Evolutionary conservation across 2,113 vertebrate genomes (phyloP).

Genomic region (Pangasianodon hypophthalmus): DNA sequence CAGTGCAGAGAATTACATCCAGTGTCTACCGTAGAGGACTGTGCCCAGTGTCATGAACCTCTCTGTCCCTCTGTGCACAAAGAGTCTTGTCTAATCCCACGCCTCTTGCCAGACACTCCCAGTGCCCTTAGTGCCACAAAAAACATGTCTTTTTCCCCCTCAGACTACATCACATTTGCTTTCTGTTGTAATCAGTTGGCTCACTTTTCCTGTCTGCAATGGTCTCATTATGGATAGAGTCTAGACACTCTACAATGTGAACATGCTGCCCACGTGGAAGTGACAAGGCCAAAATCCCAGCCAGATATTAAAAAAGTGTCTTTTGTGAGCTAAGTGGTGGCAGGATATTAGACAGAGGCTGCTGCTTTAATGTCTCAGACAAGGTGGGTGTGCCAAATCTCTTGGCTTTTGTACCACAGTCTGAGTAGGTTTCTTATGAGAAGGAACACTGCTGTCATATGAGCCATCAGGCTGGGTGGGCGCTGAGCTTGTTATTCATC

Average conservation of each 20-base stretch:
- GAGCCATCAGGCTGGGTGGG: conserved; percentile 21
- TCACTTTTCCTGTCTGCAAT: conserved; percentile 48
- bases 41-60: background rate
- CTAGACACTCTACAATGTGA: conserved; percentile 48
- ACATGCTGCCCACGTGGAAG: conserved; percentile 23
- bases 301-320: conserved; percentile 45
- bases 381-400: conserved; percentile 9
- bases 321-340: conserved; percentile 33
- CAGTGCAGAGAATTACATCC: background rate
- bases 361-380: conserved; percentile 33
- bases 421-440: conserved; percentile 13
- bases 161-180: conserved; percentile 39
- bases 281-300: conserved; percentile 21
- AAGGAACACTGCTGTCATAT: conserved; percentile 7
- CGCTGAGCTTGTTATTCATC: conserved; percentile 29
- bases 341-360: conserved; percentile 19
- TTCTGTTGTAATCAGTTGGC: conserved; percentile 32
- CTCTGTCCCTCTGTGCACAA: background rate
- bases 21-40: background rate
- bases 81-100: conserved; percentile 25
- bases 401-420: conserved; percentile 6
- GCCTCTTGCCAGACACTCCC: conserved; percentile 30
- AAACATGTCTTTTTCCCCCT: conserved; percentile 22
- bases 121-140: conserved; percentile 40
- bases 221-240: conserved; percentile 40